phyloP scores from a whole-genome alignment of 2,797 vertebrate species.

The Pseudochaenichthys georgianus region DNA sequence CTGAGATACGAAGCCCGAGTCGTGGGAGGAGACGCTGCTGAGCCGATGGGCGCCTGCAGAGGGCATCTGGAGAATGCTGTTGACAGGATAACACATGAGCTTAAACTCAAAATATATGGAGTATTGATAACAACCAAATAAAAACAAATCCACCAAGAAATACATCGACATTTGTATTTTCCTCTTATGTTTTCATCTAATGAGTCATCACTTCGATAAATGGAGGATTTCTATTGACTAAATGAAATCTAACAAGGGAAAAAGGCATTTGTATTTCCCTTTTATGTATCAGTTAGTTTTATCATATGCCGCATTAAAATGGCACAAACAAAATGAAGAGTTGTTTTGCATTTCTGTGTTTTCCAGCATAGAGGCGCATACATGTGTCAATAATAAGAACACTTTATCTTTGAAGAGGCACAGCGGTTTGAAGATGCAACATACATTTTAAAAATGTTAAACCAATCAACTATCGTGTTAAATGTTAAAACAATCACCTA shows the following conservation, averaged over 20 bases:
- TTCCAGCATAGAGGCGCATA: constrained; percentile 2
- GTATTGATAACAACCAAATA: not conserved
- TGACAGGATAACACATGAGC: constrained; percentile 23
- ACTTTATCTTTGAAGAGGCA: not conserved
- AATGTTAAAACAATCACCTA: not conserved
- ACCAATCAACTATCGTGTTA: not conserved
- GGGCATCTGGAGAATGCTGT: constrained; percentile 93
- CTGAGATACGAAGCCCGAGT: constrained; percentile 98
- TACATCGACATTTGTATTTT: not conserved
- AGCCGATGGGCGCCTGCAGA: constrained; percentile 91
- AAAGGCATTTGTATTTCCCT: not conserved
- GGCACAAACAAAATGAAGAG: not conserved
- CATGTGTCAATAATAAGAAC: not conserved
- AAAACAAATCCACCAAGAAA: not conserved
- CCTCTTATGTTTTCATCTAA: no score
- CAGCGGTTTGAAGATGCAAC: not conserved
- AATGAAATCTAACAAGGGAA: not conserved
- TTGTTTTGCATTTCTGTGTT: not conserved
- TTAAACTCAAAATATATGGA: not conserved
- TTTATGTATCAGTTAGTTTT: not conserved
- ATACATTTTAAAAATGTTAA: not conserved
- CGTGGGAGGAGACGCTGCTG: constrained; percentile 97
- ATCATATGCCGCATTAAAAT: not conserved
- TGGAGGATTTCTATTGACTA: not conserved
- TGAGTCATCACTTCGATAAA: not conserved